Evolutionary conservation across 2,797 vertebrate genomes (phyloP), one percentile per base, ranked within the genome.

Genomic region (Dermochelys coriacea): DNA sequence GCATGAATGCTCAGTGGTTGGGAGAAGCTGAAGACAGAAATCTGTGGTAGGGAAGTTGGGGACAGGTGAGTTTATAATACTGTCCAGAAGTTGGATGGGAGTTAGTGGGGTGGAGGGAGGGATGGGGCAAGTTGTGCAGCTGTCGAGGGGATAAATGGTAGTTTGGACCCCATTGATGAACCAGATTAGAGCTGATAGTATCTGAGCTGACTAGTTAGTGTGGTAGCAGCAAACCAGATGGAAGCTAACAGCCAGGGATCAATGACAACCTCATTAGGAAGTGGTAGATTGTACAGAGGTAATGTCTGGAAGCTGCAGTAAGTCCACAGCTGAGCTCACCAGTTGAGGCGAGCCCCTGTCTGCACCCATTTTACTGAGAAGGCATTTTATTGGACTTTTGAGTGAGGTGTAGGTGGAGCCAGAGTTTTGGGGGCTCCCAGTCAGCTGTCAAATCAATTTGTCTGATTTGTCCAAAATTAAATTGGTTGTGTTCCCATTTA

Each of bases 401-500:
- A 19, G 6, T 45, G 12, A 50, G 9, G 1, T 9, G 49, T 2
- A 50, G 3, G 1, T 9, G 80, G 29, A 87, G 52, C 5, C 1
- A 68, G 75, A 87, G 19, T 18, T 80, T 87, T 18, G 68, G 45
- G 3, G 3, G 5, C 31, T 83, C 27, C 61, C n/a, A 2, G 0
- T 19, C 1, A 1, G 19, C 4, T 84, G 5, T 1, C 15, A 59
- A 34, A 51, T 18, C 29, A 78, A 57, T 29, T 54, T 84, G 7
- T 51, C 55, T 68, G 50, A 77, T 68, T 84, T 51, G 86, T 88
- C 64, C 75, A 29, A 52, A 12, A 5, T 84, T 27, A 6, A 49
- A 4, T 52, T 18, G 3, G 11, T 37, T 50, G 49, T 82, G 79
- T 55, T 85, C 74, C n/a, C 34, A 23, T 2, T 41, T 83, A 50